Evolutionary conservation across 2,797 vertebrate species (phyloP), one percentile per base, ranked within the genome.

Genomic region (Bovichtus diacanthus): DNA sequence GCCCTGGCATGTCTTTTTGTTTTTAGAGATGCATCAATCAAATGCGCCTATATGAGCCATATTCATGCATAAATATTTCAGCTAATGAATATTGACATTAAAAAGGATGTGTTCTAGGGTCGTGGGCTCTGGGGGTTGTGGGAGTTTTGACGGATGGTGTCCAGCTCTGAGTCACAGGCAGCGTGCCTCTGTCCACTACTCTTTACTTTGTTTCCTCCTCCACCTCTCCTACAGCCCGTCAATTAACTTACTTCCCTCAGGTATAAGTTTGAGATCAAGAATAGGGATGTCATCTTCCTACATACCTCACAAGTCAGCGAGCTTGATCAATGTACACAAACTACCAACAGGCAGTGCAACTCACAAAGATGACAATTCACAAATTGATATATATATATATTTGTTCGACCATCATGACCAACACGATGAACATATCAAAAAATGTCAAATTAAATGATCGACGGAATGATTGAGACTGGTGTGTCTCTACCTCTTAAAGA

Each of bases 1-100:
- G 96, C 96, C 95, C 91, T 74, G 93, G 95, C 95, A 95, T 94
- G 97, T 98, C 97, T 97, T 96, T 96, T 97, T 97, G 96, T 98
- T 98, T 98, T 97, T 95, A 94, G 95, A 95, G 95, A 98, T 90
- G 96, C 97, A 97, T 98, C 97, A 98, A 98, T 98, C 97, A 95
- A 97, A 95, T 88, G 86, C 76, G 88, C 94, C 95, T 95, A 95
- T 96, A 95, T 95, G 95, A 96, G 94, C 95, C 95, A 96, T 94
- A 96, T 95, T 96, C 96, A 96, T 95, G 95, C 96, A 98, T 98
- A 97, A 97, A 98, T 97, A 98, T 97, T 97, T 97, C 95, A 98
- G 95, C 95, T 96, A 96, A 97, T 94, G 90, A 93, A 93, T 92
- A 91, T 83, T 96, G 97, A 97, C 96, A 96, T 96, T 96, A 90